These are phyloP conservation scores for Tarsius wallacei DNA, from an alignment of 2,797 vertebrate genomes.

Conservation along the genomic window DNA sequence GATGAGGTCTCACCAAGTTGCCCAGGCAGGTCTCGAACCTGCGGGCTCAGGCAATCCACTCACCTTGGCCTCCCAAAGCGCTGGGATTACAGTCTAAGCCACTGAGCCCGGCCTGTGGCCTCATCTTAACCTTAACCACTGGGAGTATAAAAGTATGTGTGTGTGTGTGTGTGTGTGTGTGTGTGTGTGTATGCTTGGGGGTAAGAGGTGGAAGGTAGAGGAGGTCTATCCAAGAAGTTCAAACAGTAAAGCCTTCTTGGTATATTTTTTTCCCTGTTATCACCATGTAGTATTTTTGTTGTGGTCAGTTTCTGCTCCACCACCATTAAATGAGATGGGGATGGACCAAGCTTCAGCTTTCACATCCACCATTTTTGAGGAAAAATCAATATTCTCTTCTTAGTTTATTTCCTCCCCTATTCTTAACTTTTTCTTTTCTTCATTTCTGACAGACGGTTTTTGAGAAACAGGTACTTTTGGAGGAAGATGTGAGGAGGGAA, in stretches of 20 bases:
- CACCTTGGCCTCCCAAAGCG: too few relatives aligned
- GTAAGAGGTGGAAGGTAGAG: too few relatives aligned
- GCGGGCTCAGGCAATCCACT: too few relatives aligned
- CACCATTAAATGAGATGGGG: conserved; percentile 74
- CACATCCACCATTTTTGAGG: conserved; percentile 77
- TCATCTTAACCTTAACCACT: too few relatives aligned
- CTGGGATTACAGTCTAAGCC: too few relatives aligned
- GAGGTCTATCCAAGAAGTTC: conserved; percentile 71
- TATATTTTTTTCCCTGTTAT: conserved; percentile 79
- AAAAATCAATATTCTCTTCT: conserved; percentile 67
- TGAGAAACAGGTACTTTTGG: neutral
- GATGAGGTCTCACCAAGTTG: too few relatives aligned
- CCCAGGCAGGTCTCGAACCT: too few relatives aligned
- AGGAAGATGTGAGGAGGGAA: neutral
- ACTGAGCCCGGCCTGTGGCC: too few relatives aligned
- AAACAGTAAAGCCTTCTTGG: conserved; percentile 84
- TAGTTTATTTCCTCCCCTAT: neutral
- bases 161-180: neutral
- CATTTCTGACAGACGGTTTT: conserved; percentile 30
- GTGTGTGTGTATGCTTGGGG: neutral
- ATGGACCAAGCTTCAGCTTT: conserved; percentile 76
- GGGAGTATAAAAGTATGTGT: accelerated
- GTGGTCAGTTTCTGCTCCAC: conserved; percentile 80
- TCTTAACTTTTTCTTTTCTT: neutral
- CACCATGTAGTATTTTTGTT: conserved; percentile 80